Percentiles rank a stretch among this genome's conserved stretches.
phyloP scores from a whole-genome alignment of 2,797 vertebrate genomes.

The Hozukius guyotensis region DNA sequence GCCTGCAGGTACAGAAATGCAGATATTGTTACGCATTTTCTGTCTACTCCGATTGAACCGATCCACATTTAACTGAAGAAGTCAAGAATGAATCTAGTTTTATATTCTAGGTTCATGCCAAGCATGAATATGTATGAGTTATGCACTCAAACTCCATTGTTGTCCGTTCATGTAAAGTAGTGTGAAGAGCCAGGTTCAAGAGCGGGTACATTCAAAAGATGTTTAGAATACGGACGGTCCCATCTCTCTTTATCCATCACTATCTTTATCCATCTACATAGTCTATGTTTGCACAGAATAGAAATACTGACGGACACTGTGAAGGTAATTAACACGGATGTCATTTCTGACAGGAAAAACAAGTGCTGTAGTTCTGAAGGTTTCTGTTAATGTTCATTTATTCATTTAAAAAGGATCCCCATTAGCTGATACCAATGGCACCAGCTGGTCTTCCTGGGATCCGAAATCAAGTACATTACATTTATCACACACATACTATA shows the following conservation, averaged over 20 bases:
- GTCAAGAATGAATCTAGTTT: not conserved
- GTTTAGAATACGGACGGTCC: constrained; percentile 6
- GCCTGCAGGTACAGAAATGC: not conserved
- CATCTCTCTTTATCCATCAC: not conserved
- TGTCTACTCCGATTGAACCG: not conserved
- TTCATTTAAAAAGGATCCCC: accelerated
- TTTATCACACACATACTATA: too few species aligned
- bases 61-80: not conserved
- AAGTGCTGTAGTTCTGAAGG: not conserved
- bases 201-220: constrained; percentile 21
- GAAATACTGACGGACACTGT: not conserved
- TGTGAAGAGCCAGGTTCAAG: constrained; percentile 44
- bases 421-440: too few species aligned
- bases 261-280: not conserved
- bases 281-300: not conserved
- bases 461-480: too few species aligned
- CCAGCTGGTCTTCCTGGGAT: too few species aligned
- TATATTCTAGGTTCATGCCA: constrained; percentile 1
- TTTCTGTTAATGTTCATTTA: not conserved
- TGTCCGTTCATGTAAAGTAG: constrained; percentile 44
- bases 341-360: not conserved
- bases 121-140: constrained; percentile 36
- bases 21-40: not conserved
- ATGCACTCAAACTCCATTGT: constrained; percentile 26
- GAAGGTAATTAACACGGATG: not conserved